Evolutionary conservation across 2,113 vertebrate species (phyloP), one percentile per base, ranked within the genome.

Genomic region (Oryzias curvinotus): DNA sequence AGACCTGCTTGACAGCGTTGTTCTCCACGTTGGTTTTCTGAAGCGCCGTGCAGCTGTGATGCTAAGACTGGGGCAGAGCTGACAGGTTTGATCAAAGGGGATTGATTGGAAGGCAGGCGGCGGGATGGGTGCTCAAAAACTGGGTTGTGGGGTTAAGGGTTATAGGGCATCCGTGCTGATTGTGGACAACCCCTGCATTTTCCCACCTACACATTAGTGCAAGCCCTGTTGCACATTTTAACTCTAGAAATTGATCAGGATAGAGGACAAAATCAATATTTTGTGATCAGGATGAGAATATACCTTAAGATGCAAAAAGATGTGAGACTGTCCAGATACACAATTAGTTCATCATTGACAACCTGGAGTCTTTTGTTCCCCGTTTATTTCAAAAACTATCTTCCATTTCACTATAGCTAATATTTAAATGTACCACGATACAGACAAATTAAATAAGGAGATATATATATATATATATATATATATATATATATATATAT

Each of bases 71-170:
- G 65, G 66, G 62, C 44, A 43, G 44, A 58, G 59, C 62, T 79
- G 82, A 78, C 81, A 77, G 73, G 21, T 75, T 72, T 72, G 83
- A 86, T 86, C 65, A 75, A 56, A 73, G 62, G 52, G 61, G 70
- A 83, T 72, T 80, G 83, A 86, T 81, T 64, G 46, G 71, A 58
- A 3, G 48, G 57, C 68, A 57, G n/a, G 1, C 53, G 62, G 59
- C 72, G n/a, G n/a, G n/a, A 66, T 51, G 52, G 30, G 62, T n/a
- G 71, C 65, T 49, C 36, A 14, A 23, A 53, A 23, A 53, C 75
- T 56, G 75, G 42, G 48, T 1, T 71, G 23, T 12, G 42, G 68
- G 67, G 78, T 75, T 47, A 66, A 70, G 53, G 77, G 72, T 55
- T 49, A 52, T n/a, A 23, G 51, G 62, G 43, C 57, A 65, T 52